Conservation (phyloP, 2,797 vertebrate species). For the Anolis apletophallus region DNA sequence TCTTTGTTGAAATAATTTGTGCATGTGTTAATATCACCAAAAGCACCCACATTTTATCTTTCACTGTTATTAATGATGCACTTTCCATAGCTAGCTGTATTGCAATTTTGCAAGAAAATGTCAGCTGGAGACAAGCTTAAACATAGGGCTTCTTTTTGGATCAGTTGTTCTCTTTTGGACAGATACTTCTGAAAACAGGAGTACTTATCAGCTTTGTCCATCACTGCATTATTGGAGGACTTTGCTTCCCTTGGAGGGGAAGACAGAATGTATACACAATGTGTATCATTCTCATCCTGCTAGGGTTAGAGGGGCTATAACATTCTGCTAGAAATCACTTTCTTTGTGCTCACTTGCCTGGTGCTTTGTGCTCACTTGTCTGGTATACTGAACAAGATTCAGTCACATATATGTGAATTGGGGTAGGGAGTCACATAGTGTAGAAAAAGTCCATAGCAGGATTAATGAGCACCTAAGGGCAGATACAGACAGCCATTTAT, state of each 20-base stretch:
- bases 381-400: too few relatives aligned
- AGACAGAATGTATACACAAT: background rate
- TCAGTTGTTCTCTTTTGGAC: conserved; percentile 48
- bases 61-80: conserved; percentile 42
- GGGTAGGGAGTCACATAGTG: too few relatives aligned
- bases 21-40: conserved; percentile 51
- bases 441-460: too few relatives aligned
- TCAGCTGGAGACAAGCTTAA: conserved; percentile 14
- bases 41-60: conserved; percentile 44
- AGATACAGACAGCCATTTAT: too few relatives aligned
- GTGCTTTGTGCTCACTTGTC: too few relatives aligned
- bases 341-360: too few relatives aligned
- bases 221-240: too few relatives aligned
- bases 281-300: background rate
- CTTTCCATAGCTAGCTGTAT: background rate
- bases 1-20: conserved; percentile 18
- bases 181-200: conserved; percentile 47
- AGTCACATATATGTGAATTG: too few relatives aligned
- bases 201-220: background rate
- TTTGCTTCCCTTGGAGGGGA: background rate
- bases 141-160: conserved; percentile 7
- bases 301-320: too few relatives aligned
- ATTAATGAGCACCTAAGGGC: too few relatives aligned
- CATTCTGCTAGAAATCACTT: too few relatives aligned
- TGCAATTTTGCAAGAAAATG: conserved; percentile 49